A percentile compares a stretch with the other conserved stretches of the same genome.
Evolutionary conservation across 2,797 vertebrate species (phyloP).

Genomic region (Epinephelus awoara): DNA sequence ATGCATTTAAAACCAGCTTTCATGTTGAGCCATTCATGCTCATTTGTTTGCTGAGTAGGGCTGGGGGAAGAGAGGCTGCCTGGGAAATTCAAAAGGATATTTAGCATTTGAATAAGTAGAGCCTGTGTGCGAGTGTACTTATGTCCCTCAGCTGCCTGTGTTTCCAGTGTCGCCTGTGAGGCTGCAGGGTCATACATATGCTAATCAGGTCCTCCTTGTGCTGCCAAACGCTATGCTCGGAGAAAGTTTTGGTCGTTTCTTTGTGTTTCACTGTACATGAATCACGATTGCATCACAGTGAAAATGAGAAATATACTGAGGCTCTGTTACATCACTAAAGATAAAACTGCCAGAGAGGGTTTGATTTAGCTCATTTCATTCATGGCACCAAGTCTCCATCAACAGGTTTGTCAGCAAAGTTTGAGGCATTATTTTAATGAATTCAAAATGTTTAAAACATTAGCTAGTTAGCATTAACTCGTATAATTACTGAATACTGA

Average conservation of each 20-base stretch:
- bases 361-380: conserved; percentile 3
- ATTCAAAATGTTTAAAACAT: conserved; percentile 8
- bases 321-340: conserved; percentile 3
- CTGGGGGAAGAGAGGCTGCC: conserved; percentile 70
- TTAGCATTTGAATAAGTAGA: conserved; percentile 83
- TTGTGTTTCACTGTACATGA: conserved; percentile 56
- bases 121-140: conserved; percentile 77
- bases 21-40: conserved; percentile 69
- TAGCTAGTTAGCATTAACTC: not conserved
- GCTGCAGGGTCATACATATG: conserved; percentile 82
- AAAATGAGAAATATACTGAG: conserved; percentile 2
- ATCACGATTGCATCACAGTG: conserved; percentile 19
- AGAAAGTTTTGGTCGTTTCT: conserved; percentile 55
- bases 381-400: not conserved
- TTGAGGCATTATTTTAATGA: not conserved
- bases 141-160: conserved; percentile 73
- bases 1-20: conserved; percentile 64
- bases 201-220: conserved; percentile 74
- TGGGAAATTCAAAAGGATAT: conserved; percentile 80
- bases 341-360: not conserved
- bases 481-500: not conserved
- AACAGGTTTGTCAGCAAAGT: conserved; percentile 1
- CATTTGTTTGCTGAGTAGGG: conserved; percentile 78
- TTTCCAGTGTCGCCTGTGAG: conserved; percentile 68
- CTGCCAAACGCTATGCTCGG: conserved; percentile 51